A percentile compares a stretch with the other conserved stretches of the same genome.
These are phyloP conservation scores for Chaunax sp. DNA, from an alignment of 2,797 vertebrate species.

Conservation along the genomic window DNA sequence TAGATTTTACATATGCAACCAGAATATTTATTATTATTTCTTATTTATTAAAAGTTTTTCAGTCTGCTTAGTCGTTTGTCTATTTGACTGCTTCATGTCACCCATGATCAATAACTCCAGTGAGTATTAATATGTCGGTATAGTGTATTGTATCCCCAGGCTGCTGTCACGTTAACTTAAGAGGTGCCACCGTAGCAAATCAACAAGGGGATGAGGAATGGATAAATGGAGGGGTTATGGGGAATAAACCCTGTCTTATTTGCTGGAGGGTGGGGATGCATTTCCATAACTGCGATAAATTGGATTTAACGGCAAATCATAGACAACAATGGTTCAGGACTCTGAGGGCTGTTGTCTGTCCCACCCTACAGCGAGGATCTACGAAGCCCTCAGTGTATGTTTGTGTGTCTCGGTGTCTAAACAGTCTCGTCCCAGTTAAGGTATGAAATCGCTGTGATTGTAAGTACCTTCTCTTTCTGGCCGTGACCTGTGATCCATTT, in stretches of 20 bases:
- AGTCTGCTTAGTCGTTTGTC: neutral
- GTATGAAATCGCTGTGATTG: constrained; percentile 85
- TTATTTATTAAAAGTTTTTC: neutral
- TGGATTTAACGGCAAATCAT: constrained; percentile 87
- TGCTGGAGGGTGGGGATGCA: constrained; percentile 75
- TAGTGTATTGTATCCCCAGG: constrained; percentile 48
- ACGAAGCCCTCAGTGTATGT: constrained; percentile 35
- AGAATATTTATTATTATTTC: neutral
- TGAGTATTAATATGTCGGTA: constrained; percentile 16
- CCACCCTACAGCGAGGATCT: constrained; percentile 71
- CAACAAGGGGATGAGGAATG: constrained; percentile 64
- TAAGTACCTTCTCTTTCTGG: constrained; percentile 74
- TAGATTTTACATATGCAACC: too few relatives aligned
- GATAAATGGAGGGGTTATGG: constrained; percentile 64
- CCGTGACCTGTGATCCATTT: constrained; percentile 85
- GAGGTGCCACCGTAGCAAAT: constrained; percentile 58
- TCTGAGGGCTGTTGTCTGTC: constrained; percentile 64
- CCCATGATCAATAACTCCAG: constrained; percentile 2
- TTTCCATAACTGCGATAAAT: constrained; percentile 88
- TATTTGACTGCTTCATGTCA: neutral
- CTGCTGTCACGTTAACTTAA: constrained; percentile 71
- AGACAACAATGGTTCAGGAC: constrained; percentile 81
- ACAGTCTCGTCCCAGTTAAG: constrained; percentile 71
- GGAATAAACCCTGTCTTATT: constrained; percentile 73
- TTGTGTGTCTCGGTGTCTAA: constrained; percentile 47